These are phyloP conservation scores for Sminthopsis crassicaudata DNA, from an alignment of 2,113 vertebrate genomes.

Conservation along the genomic window DNA sequence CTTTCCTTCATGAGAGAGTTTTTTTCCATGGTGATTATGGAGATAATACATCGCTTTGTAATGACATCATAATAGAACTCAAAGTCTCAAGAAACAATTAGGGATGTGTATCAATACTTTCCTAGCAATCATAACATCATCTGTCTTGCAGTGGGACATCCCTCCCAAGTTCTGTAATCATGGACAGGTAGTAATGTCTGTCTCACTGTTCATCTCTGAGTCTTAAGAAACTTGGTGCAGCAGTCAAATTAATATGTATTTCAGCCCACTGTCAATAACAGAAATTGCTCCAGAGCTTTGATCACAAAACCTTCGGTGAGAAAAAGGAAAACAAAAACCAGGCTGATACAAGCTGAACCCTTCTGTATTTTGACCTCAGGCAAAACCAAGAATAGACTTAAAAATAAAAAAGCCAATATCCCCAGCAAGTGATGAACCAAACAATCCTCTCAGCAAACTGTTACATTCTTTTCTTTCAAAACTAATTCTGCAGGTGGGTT, in stretches of 20 bases:
- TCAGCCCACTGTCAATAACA: slow-evolving; percentile 63
- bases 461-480: slow-evolving; percentile 6
- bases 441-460: not conserved
- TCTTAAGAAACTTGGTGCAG: slow-evolving; percentile 43
- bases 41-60: slow-evolving; percentile 58
- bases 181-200: slow-evolving; percentile 20
- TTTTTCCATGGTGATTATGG: slow-evolving; percentile 57
- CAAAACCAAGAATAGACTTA: slow-evolving; percentile 41
- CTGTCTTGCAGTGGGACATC: slow-evolving; percentile 60
- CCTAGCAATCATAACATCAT: slow-evolving; percentile 47
- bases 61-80: slow-evolving; percentile 68
- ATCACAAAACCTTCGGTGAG: slow-evolving; percentile 43
- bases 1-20: slow-evolving; percentile 27
- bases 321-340: slow-evolving; percentile 34
- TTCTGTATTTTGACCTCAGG: not conserved
- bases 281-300: slow-evolving; percentile 55
- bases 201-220: slow-evolving; percentile 45
- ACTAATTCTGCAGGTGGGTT: slow-evolving; percentile 31
- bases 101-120: slow-evolving; percentile 62
- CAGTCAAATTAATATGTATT: slow-evolving; percentile 66
- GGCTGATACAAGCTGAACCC: not conserved
- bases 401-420: not conserved
- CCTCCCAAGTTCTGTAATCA: slow-evolving; percentile 21
- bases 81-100: slow-evolving; percentile 71
- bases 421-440: not conserved